Percentiles rank a stretch among this genome's conserved stretches.
Evolutionary conservation across 2,888 invertebrate genomes (phyloP).

Genomic region (Drosophila neotestacea): DNA sequence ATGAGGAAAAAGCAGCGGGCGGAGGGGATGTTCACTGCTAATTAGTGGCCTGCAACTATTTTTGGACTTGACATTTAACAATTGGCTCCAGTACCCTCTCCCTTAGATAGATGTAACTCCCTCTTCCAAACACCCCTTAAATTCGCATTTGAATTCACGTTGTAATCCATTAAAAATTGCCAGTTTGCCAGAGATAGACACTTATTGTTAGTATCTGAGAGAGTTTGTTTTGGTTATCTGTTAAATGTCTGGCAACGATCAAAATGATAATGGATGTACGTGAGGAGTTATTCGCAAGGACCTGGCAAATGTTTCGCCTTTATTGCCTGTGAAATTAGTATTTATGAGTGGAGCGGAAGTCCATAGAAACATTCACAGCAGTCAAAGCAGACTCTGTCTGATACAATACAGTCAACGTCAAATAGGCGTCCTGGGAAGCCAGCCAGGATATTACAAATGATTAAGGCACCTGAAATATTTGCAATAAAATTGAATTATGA

Average conservation of each 20-base stretch:
- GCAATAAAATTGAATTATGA: constrained; percentile 85
- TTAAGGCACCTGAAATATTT: constrained; percentile 84
- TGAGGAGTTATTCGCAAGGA: constrained; percentile 44
- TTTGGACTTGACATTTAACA: constrained; percentile 19
- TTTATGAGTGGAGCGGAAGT: constrained; percentile 80
- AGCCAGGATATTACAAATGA: constrained; percentile 82
- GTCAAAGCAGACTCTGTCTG: constrained; percentile 16
- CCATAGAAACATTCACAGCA: constrained; percentile 16
- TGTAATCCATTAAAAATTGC: constrained; percentile 79
- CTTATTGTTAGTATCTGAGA: neutral
- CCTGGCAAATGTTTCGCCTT: constrained; percentile 82
- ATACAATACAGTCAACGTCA: constrained; percentile 45
- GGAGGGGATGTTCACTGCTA: constrained; percentile 30
- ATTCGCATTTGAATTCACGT: constrained; percentile 40
- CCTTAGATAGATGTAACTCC: neutral
- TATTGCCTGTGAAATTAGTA: constrained; percentile 85
- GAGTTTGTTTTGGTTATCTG: constrained; percentile 56
- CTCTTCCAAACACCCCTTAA: constrained; percentile 12
- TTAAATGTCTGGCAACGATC: constrained; percentile 72
- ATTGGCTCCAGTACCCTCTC: neutral
- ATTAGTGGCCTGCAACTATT: constrained; percentile 58
- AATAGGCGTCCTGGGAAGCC: constrained; percentile 66
- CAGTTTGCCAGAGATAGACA: constrained; percentile 30
- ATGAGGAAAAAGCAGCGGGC: neutral
- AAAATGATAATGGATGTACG: constrained; percentile 65